Base-by-base conservation (phyloP, 2,797 vertebrate species). In the Etheostoma perlongum region DNA sequence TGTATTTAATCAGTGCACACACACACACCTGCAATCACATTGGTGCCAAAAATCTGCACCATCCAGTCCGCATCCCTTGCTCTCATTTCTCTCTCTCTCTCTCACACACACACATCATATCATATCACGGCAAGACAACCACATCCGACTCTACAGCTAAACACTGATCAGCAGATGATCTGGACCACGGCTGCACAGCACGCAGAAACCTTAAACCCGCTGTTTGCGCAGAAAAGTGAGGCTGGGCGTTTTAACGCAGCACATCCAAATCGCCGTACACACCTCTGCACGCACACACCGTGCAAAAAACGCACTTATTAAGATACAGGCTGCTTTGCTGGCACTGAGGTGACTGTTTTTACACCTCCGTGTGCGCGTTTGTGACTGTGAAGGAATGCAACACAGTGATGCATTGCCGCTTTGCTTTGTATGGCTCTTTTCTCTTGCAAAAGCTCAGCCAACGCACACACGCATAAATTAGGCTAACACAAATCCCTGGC, bases 351-450 rank as follows among this genome's bases (percentile, higher is more conserved):
- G 82, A 67, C 51, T 23, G 72, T 81, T 72, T 79, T 71, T 79
- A 81, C 85, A 67, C 79, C 76, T 81, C 67, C 3, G 36, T 54
- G 71, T 77, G 71, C 64, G 64, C 47, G 42, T 69, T 58, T 64
- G 67, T 19, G 76, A 55, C 78, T 89, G 91, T 92, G 83, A 48
- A 92, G 91, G 92, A 93, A 93, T 91, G 88, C 86, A 82, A 72
- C 82, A 42, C 83, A 5, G 9, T 4, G 79, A 76, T 59, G 15
- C 76, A 46, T 11, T 21, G 46, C 64, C 15, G 75, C 57, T 65
- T 18, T 27, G 36, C 58, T 10, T 11, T 16, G 53, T 4, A 4
- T n/a, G 25, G 73, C 47, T 65, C 70, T 3, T 59, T 55, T 62
- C 61, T 78, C 16, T 19, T 16, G 47, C 47, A 66, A n/a, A 68